Base-by-base conservation (phyloP, 2,113 vertebrate species). In the Anthoscopus minutus region DNA sequence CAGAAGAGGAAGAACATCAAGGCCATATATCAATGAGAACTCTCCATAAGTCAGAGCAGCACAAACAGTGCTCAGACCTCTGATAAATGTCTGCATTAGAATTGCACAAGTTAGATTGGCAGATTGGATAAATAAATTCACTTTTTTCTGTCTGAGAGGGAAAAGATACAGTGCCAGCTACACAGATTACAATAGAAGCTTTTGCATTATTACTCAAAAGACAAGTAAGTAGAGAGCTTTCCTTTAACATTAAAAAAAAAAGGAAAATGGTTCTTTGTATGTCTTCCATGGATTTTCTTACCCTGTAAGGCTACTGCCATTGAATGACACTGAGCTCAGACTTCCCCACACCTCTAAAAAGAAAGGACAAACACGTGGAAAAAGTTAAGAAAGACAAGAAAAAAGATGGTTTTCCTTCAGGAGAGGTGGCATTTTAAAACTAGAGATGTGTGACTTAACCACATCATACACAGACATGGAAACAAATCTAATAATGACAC, bases 41-140 rank as follows among this genome's bases (percentile, higher is more conserved):
- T 30, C 44, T 53, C 45, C 38, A 87, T 74, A 87, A 94, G 93
- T 81, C 88, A 86, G 57, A 92, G 65, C 65, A 88, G 82, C 61
- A 65, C 60, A 92, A 94, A 90, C 81, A 87, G 70, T 38, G 57
- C 84, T 72, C 57, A 87, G 78, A 72, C 66, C 77, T 54, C 73
- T 87, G 35, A 62, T 72, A 72, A 85, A 74, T 6, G 50, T 40
- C 67, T 70, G 13, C 40, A 61, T 74, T 67, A 88, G 76, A 92
- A 93, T 74, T 57, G 60, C 79, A 84, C 15, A n/a, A 51, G 47
- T 90, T 88, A 90, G 72, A 96, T 28, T 64, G 79, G 74, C 74
- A 88, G 51, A 92, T 94, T 54, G 90, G 90, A 86, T 62, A 95
- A 91, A 88, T 70, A 91, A 89, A 35, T 78, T 74, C 81, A 56